Conservation (phyloP, 2,113 vertebrate species). For the Poeciliopsis turrubarensis region DNA sequence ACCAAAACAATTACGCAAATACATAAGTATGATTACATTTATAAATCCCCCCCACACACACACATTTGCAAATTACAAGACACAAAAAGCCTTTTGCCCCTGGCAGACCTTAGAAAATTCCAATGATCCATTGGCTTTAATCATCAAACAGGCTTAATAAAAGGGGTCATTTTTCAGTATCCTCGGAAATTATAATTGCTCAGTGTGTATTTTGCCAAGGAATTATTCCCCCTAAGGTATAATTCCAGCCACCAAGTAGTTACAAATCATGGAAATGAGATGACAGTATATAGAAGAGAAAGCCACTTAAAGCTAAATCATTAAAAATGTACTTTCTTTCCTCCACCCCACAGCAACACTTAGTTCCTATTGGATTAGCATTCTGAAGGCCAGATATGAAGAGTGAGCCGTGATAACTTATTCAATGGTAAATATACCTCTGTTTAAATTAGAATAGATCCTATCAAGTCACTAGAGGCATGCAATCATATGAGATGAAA, state of each 20-base stretch:
- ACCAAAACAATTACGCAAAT: slow-evolving; percentile 26
- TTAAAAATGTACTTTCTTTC: slow-evolving; percentile 70
- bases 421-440: slow-evolving; percentile 43
- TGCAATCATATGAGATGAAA: slow-evolving; percentile 44
- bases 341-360: slow-evolving; percentile 49
- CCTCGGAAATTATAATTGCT: slow-evolving; percentile 74
- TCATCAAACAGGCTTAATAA: slow-evolving; percentile 74
- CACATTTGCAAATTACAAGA: slow-evolving; percentile 52
- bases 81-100: slow-evolving; percentile 47
- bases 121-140: slow-evolving; percentile 72
- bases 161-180: slow-evolving; percentile 69
- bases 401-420: slow-evolving; percentile 2
- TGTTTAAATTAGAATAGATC: slow-evolving; percentile 44
- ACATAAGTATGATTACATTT: slow-evolving; percentile 37
- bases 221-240: slow-evolving; percentile 71
- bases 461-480: slow-evolving; percentile 32
- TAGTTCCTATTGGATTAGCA: slow-evolving; percentile 41
- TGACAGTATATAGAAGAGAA: slow-evolving; percentile 71
- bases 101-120: slow-evolving; percentile 62
- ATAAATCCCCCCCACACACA: slow-evolving; percentile 32
- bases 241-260: slow-evolving; percentile 66
- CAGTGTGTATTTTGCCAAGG: slow-evolving; percentile 74
- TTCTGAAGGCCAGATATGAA: slow-evolving; percentile 47
- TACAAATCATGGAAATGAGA: slow-evolving; percentile 80
- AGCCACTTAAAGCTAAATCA: slow-evolving; percentile 71